Conservation (phyloP, 2,113 vertebrate genomes). For the Chaetorhynchus papuensis region DNA sequence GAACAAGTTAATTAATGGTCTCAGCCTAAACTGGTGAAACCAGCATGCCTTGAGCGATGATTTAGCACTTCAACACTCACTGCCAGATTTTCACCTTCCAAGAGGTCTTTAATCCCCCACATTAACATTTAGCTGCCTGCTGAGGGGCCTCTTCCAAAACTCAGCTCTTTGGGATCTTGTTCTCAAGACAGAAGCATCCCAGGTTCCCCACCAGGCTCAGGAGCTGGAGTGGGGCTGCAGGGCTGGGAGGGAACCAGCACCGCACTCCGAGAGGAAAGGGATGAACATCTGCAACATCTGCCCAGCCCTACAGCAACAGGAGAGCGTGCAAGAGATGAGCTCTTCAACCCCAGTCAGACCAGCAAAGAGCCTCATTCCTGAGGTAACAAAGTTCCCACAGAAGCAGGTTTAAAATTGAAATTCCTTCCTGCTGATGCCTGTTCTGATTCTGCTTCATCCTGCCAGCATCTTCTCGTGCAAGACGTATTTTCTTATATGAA, state of each 20-base stretch:
- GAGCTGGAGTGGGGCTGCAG: background rate
- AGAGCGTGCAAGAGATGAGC: background rate
- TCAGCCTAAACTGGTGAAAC: background rate
- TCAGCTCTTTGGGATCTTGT: background rate
- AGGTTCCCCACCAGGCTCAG: background rate
- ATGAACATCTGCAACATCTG: background rate
- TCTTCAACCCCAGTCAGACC: background rate
- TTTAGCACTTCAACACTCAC: background rate
- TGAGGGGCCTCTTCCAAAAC: background rate
- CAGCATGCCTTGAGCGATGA: background rate
- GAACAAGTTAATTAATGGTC: background rate
- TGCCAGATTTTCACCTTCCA: background rate
- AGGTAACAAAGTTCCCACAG: background rate
- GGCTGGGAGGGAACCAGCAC: background rate
- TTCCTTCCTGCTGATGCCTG: background rate
- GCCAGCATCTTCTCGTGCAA: background rate
- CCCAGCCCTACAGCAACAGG: background rate
- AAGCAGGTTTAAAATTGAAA: background rate
- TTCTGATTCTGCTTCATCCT: background rate
- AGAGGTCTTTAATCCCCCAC: background rate
- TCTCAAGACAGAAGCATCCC: background rate
- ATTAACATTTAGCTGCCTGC: background rate
- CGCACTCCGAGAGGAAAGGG: fast-evolving
- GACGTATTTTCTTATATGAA: background rate
- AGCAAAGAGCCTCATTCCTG: background rate